Evolutionary conservation across 2,888 invertebrate genomes (phyloP).

Genomic region (Blastobasis adustella): DNA sequence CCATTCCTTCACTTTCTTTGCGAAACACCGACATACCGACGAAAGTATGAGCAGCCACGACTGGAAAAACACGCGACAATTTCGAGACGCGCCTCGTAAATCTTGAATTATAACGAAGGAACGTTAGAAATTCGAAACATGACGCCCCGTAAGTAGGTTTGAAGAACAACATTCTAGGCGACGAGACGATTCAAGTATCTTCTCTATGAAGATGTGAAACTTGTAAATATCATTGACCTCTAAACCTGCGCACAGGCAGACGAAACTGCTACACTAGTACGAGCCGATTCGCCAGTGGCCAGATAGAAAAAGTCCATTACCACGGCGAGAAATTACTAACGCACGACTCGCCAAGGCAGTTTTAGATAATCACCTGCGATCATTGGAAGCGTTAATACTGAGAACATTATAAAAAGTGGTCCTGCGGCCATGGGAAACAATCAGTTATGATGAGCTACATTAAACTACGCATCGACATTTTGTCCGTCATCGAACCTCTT

Average conservation of each 20-base stretch:
- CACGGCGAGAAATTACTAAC: slow-evolving; percentile 25
- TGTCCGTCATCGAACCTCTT: slow-evolving; percentile 4
- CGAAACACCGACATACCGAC: slow-evolving; percentile 19
- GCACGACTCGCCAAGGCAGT: slow-evolving; percentile 23
- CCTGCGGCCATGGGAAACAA: slow-evolving; percentile 29
- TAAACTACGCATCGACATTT: slow-evolving; percentile 1
- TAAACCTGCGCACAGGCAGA: slow-evolving; percentile 16
- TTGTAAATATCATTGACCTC: slow-evolving; percentile 47
- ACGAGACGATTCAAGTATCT: slow-evolving; percentile 28
- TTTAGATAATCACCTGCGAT: slow-evolving; percentile 32
- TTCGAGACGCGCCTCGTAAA: no score
- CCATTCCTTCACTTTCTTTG: slow-evolving; percentile 32
- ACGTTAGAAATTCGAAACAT: slow-evolving; percentile 23
- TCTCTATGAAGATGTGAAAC: slow-evolving; percentile 30
- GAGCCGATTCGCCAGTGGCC: slow-evolving; percentile 5
- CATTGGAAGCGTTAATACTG: slow-evolving; percentile 36
- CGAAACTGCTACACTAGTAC: slow-evolving; percentile 1
- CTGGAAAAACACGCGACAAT: no score
- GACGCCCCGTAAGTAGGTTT: slow-evolving; percentile 37
- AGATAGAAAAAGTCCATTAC: slow-evolving; percentile 11
- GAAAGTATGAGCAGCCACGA: background rate
- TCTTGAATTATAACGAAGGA: background rate
- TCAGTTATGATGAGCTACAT: slow-evolving; percentile 22
- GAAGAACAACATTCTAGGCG: slow-evolving; percentile 41
- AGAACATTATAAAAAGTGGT: slow-evolving; percentile 40